A percentile compares a stretch with the other conserved stretches of the same genome.
These are phyloP conservation scores for Myotis vivesi DNA, from an alignment of 2,797 vertebrate genomes.

Conservation along the genomic window DNA sequence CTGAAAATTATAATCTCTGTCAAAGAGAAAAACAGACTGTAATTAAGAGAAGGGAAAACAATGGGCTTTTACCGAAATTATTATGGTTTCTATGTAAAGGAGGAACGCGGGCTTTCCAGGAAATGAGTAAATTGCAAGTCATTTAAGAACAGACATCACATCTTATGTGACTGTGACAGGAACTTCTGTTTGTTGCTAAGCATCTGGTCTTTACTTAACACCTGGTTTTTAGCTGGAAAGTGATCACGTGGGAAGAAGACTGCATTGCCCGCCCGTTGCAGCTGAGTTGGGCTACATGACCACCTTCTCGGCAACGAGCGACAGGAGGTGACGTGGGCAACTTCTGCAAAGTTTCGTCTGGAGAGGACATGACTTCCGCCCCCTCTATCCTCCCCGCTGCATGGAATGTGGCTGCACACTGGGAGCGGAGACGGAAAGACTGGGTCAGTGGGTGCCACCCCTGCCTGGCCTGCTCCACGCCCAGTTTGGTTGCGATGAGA, in stretches of 20 bases:
- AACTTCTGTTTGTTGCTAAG: not conserved
- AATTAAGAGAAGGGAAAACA: slow-evolving; percentile 7
- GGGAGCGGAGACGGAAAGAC: not conserved
- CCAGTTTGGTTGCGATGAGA: not conserved
- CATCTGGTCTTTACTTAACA: not conserved
- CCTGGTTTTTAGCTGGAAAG: not conserved
- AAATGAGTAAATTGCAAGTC: not conserved
- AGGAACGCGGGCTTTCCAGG: not conserved
- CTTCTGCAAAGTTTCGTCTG: not conserved
- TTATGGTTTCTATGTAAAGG: not conserved
- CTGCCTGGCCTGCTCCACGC: not conserved
- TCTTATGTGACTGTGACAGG: not conserved
- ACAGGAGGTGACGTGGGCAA: not conserved
- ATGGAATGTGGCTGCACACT: not conserved
- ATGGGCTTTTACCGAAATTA: not conserved
- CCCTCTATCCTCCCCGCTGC: not conserved
- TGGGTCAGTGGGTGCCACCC: not conserved
- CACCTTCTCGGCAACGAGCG: not conserved
- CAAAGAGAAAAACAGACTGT: slow-evolving; percentile 40
- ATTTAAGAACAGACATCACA: not conserved
- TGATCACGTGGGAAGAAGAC: not conserved
- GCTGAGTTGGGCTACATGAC: not conserved
- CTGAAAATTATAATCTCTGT: not conserved
- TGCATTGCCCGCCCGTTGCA: not conserved
- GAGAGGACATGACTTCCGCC: not conserved